Evolutionary conservation across 2,113 vertebrate genomes (phyloP).

Genomic region (Natator depressus): DNA sequence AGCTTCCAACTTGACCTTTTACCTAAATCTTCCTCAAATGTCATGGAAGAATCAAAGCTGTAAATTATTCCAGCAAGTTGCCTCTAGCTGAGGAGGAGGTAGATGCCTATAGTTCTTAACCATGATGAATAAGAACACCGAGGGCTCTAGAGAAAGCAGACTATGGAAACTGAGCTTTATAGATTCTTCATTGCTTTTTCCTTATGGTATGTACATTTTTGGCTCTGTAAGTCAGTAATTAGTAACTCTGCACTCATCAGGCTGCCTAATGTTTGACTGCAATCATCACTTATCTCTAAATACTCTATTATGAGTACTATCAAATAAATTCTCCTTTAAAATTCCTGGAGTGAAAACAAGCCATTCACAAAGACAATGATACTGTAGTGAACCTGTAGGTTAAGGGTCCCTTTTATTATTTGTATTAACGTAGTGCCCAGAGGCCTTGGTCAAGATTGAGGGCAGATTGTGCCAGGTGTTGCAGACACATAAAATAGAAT

Average conservation of each 20-base stretch:
- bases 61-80: neutral
- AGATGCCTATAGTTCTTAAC: neutral
- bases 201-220: neutral
- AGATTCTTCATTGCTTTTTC: neutral
- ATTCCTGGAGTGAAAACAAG: neutral
- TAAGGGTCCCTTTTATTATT: neutral
- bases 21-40: neutral
- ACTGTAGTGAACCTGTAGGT: neutral
- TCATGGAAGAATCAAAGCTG: neutral
- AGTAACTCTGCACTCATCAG: neutral
- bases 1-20: neutral
- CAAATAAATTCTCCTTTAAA: neutral
- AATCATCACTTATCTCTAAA: neutral
- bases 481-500: neutral
- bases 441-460: neutral
- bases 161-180: neutral
- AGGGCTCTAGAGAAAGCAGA: neutral
- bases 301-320: neutral
- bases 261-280: neutral
- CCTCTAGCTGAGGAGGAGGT: neutral
- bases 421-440: neutral
- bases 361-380: neutral
- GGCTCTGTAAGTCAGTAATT: neutral
- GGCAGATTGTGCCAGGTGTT: neutral
- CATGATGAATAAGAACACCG: neutral